Conservation (phyloP, 2,797 vertebrate species). For the Neostethus bicornis region DNA sequence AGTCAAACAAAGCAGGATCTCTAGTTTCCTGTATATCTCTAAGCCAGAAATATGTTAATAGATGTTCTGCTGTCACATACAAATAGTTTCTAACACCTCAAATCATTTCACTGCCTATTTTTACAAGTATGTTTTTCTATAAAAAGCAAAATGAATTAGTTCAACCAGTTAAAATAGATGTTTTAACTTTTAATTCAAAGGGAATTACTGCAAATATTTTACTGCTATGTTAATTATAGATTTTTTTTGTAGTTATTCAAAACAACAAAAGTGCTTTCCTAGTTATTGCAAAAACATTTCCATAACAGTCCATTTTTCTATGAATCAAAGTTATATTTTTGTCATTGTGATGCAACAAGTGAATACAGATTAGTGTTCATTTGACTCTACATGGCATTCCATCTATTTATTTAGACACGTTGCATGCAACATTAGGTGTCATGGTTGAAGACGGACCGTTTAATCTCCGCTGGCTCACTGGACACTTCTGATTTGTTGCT, state of each 20-base stretch:
- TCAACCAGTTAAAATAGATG: too few species aligned
- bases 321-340: not conserved
- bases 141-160: too few species aligned
- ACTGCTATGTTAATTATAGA: too few species aligned
- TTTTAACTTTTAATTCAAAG: too few species aligned
- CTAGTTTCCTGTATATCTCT: not conserved
- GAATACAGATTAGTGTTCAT: conserved; percentile 39
- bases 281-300: too few species aligned
- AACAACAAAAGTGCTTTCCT: too few species aligned
- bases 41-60: not conserved
- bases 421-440: conserved; percentile 62
- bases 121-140: too few species aligned
- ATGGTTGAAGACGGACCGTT: conserved; percentile 51
- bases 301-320: too few species aligned
- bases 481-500: conserved; percentile 47
- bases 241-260: too few species aligned
- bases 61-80: not conserved
- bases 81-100: not conserved
- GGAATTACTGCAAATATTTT: too few species aligned
- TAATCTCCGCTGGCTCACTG: conserved; percentile 66
- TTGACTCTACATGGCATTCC: conserved; percentile 26
- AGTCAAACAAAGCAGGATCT: not conserved
- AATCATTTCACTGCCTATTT: too few species aligned
- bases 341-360: conserved; percentile 13
- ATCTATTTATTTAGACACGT: conserved; percentile 53